phyloP scores from a whole-genome alignment of 2,113 vertebrate species.

The Epinephelus fuscoguttatus region DNA sequence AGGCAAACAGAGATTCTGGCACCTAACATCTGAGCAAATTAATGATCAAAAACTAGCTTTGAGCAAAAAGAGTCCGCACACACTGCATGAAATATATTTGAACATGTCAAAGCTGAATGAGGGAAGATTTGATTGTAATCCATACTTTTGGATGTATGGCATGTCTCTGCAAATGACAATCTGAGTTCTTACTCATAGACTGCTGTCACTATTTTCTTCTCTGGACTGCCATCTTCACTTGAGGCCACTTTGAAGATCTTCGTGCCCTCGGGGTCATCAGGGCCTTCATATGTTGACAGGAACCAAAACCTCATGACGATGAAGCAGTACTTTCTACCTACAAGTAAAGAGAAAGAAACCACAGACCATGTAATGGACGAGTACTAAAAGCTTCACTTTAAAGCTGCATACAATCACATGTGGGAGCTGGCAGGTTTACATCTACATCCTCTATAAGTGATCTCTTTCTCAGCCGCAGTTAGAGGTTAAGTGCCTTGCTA shows the following conservation, averaged over 20 bases:
- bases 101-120: conserved; percentile 7
- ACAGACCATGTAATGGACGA: not conserved
- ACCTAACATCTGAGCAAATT: conserved; percentile 21
- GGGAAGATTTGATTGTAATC: conserved; percentile 29
- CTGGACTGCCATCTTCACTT: conserved; percentile 12
- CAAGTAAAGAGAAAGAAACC: not conserved
- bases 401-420: not conserved
- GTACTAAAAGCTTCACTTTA: not conserved
- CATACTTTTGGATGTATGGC: not conserved
- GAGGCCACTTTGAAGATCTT: conserved; percentile 71
- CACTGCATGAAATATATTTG: not conserved
- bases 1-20: conserved; percentile 45
- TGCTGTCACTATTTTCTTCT: conserved; percentile 72
- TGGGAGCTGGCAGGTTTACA: not conserved
- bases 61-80: not conserved
- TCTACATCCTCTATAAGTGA: not conserved
- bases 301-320: conserved; percentile 72
- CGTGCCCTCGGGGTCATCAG: conserved; percentile 68
- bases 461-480: too few species aligned
- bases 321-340: conserved; percentile 71
- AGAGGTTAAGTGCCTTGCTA: too few species aligned
- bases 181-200: conserved; percentile 74
- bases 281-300: conserved; percentile 65
- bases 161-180: not conserved
- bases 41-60: conserved; percentile 35